Base-by-base conservation (phyloP, 2,113 vertebrate genomes). In the Pachypanchax playfairii region DNA sequence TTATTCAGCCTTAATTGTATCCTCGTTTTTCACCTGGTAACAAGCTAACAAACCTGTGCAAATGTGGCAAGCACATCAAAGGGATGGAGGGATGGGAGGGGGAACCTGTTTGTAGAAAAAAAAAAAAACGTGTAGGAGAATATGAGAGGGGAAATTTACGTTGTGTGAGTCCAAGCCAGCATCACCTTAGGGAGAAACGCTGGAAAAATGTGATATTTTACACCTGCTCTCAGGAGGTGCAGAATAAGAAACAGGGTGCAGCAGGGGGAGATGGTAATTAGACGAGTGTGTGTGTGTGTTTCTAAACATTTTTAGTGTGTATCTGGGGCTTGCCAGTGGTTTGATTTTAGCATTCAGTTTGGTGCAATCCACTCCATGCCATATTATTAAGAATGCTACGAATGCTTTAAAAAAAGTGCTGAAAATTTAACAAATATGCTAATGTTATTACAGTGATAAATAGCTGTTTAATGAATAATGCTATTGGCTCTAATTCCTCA, bases 151-250 rank as follows among this genome's bases (percentile, higher is more conserved):
- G 81, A 79, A 83, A 83, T 84, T 85, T 79, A 82, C 67, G 82
- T 85, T 73, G 88, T 89, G 88, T 90, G 91, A 92, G 90, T 86
- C 76, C 72, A 39, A 87, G 91, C 91, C 91, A 92, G 84, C 61
- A 63, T 84, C 87, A 91, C 91, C 91, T 91, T 84, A 84, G 90
- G 91, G 90, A 91, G 86, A 87, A 88, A 89, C 75, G 82, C 89
- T 91, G 90, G 89, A 79, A 93, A 91, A 91, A 91, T 88, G 80
- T 89, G 88, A 91, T 92, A 90, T 92, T 91, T 93, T 91, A 91
- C 89, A 91, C 89, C 89, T 90, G 87, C 82, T 90, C 89, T 89
- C 88, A 84, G 85, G 89, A 89, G 90, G 81, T 84, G 88, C 69
- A 71, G 79, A 75, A 83, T 64, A 82, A 53, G 74, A 86, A 67